Base-by-base conservation (phyloP, 2,113 vertebrate species). In the Macquaria ambigua region DNA sequence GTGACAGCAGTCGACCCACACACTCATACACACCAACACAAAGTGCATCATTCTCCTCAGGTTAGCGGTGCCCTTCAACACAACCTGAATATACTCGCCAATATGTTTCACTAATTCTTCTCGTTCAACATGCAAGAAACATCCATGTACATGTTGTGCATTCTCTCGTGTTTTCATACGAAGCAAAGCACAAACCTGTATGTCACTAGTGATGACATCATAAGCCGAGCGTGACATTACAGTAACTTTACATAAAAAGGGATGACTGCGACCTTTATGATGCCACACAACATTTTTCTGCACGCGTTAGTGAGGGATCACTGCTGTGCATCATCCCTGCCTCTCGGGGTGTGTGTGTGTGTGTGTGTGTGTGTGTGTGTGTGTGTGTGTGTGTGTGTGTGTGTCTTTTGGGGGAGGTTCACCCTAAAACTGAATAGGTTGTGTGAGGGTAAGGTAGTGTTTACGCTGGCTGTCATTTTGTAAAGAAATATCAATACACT, bases 61-160 rank as follows among this genome's bases (percentile, higher is more conserved):
- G 87, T 90, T 4, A 81, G 76, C 25, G 1, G 14, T 46, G 86
- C 55, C 90, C 88, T 88, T 91, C 74, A 83, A 76, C 78, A 77
- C 71, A 71, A 67, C 68, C 61, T n/a, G 52, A 70, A 58, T 5
- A 15, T 18, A 77, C 23, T 12, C 28, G 1, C 59, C 11, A 61
- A 37, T 1, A 64, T 6, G 41, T 79, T 80, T 59, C 55, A 20
- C 37, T 61, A 28, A 56, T 52, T 48, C 50, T 37, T 39, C 48
- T 59, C 31, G 12, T 63, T 56, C 12, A 77, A 48, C 66, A 78
- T 48, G 20, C 61, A 58, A n/a, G 5, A 68, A 53, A 37, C 28
- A 41, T 6, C 3, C 39, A 55, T 3, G 8, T 6, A 31, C 20
- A 7, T 20, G 53, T 46, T 15, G 52, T 18, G 9, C 23, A 12